Base-by-base conservation (phyloP, 2,797 vertebrate genomes). In the Gephyroberyx darwinii region DNA sequence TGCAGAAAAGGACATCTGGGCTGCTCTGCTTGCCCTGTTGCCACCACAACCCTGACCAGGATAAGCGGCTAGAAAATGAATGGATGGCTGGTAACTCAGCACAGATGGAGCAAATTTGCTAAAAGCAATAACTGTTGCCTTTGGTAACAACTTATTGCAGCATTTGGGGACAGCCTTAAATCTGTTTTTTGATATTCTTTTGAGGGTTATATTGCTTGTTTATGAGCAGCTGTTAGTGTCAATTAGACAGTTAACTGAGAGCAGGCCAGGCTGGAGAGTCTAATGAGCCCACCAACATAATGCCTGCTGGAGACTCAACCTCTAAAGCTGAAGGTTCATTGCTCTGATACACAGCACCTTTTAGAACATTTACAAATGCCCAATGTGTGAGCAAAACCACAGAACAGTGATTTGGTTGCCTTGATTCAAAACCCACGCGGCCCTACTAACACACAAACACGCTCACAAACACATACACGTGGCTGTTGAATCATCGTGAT, bases 401-500 rank as follows among this genome's bases (percentile, higher is more conserved):
- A 35, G 4, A 33, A 51, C 50, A 19, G 2, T 78, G 43, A 74
- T 17, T 58, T 26, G 2, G 35, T 55, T 67, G 22, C 3, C 26
- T 19, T 55, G 43, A 75, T 41, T 13, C n/a, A 39, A 62, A 71
- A 48, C 61, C 77, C 8, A 45, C 10, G 55, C 19, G 70, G 50
- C 4, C 57, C 26, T 2, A 22, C 22, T 5, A 48, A 62, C 58
- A 58, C 5, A 67, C 52, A 48, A 5, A 69, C 57, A 58, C 57
- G 48, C 65, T 70, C 22, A 48, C 50, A 71, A 73, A 69, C 50
- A 69, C 73, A 74, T 51, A 57, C 12, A 33, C 31, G 8, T 67
- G 52, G 55, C 33, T 47, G n/a, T n/a, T 37, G 35, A 71, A 58
- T 54, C 60, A 80, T 22, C 26, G 58, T 51, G 59, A 89, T 88